Percentiles rank a stretch among this genome's conserved stretches.
phyloP scores from a whole-genome alignment of 1,140 invertebrate species.

The Mercenaria mercenaria region DNA sequence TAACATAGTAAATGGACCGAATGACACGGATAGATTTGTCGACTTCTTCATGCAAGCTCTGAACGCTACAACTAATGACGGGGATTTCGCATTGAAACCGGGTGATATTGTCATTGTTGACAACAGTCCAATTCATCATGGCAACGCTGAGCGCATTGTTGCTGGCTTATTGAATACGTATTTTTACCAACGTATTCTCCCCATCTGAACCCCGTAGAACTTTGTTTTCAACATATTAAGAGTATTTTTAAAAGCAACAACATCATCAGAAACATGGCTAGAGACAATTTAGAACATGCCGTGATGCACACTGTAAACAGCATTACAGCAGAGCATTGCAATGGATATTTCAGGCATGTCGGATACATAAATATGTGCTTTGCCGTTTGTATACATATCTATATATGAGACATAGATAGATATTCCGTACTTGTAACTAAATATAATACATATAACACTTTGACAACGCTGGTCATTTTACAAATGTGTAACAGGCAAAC shows the following conservation, averaged over 20 bases:
- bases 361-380: too few species aligned
- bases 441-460: too few species aligned
- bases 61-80: neutral
- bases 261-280: neutral
- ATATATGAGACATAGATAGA: too few species aligned
- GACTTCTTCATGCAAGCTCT: neutral
- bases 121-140: neutral
- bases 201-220: conserved; percentile 7
- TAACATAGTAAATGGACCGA: neutral
- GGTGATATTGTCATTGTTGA: neutral
- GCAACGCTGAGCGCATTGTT: neutral
- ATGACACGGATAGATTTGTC: neutral
- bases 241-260: neutral
- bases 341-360: too few species aligned
- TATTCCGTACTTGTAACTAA: too few species aligned
- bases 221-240: conserved; percentile 2
- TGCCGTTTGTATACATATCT: too few species aligned
- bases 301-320: neutral
- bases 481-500: too few species aligned
- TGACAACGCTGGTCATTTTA: too few species aligned
- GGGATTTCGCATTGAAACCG: neutral
- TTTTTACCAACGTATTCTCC: too few species aligned
- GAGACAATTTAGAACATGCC: neutral
- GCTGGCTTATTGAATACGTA: neutral
- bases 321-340: neutral